Evolutionary conservation across 1,140 invertebrate genomes (phyloP), one percentile per base, ranked within the genome.

Genomic region (Holcopasites calliopsidis): DNA sequence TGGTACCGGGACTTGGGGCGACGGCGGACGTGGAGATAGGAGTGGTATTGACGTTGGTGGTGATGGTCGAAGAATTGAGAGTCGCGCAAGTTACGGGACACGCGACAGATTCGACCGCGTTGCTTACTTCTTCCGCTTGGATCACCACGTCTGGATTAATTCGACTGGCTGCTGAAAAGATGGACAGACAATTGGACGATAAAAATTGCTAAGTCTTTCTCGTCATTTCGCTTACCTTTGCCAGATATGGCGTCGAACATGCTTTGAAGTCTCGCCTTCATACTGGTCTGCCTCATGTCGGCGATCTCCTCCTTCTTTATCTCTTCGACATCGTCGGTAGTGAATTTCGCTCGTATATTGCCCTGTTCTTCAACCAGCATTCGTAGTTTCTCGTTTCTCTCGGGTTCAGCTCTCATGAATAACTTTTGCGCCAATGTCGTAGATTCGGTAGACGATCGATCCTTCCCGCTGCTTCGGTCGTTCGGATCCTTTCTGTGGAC

Each of bases 201-300:
- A 54, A 31, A 23, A 72, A 40, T 6, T 7, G 13, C 21, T 26
- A 0, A 8, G 33, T 16, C 16, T 21, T 26, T 1, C 0, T 5
- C 6, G 21, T n/a, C 2, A 28, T 69, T 31, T 21, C 49, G 75
- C 80, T 87, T 80, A 90, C 90, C 81, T 88, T 91, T 91, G 8
- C 90, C 91, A n/a, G 90, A 90, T 79, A 91, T 90, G 1, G 90
- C 90, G 81, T 91, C 88, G 33, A 91, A 91, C 90, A 92, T 91
- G 58, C 89, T 91, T 50, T 91, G 89, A 6, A 91, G 77, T 55
- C 89, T 88, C 0, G 87, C 80, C 31, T 88, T 88, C 90, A 91
- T 91, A 65, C 88, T 91, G 0, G 86, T 91, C 77, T 91, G 86
- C 23, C 90, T 86, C 90, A 91, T 91, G 35, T 88, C 86, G 11